A percentile compares a stretch with the other conserved stretches of the same genome.
These are phyloP conservation scores for Astreopora myriophthalma DNA, from an alignment of 64 coral and sea anemone species.

Conservation along the genomic window DNA sequence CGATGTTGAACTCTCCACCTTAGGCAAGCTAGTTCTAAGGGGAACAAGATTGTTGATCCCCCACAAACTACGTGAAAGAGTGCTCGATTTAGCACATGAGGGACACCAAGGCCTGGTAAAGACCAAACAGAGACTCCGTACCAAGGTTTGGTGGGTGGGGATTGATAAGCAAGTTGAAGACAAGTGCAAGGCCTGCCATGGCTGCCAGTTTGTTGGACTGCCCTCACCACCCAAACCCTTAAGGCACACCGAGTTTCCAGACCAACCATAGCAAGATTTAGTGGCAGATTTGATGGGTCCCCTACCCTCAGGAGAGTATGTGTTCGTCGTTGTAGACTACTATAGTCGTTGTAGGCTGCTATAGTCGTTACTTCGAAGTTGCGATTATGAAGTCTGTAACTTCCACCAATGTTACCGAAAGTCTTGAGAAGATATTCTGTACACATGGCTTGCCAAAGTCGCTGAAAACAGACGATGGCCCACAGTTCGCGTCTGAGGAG, in stretches of 20 bases:
- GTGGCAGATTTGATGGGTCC: constrained; percentile 29
- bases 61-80: neutral
- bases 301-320: constrained; percentile 17
- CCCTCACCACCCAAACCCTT: constrained; percentile 57
- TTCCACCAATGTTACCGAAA: constrained; percentile 42
- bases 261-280: constrained; percentile 54
- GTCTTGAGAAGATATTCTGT: constrained; percentile 56
- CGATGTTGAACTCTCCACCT: constrained; percentile 40
- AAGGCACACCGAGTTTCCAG: constrained; percentile 30
- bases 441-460: constrained; percentile 55
- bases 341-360: too few species aligned
- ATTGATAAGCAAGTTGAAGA: constrained; percentile 43
- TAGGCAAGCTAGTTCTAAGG: constrained; percentile 39
- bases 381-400: constrained; percentile 46
- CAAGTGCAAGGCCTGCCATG: constrained; percentile 43
- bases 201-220: constrained; percentile 54
- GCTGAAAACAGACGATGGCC: constrained; percentile 58
- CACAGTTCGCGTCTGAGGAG: constrained; percentile 56
- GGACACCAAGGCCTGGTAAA: constrained; percentile 55
- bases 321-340: constrained; percentile 39
- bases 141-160: constrained; percentile 60
- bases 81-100: constrained; percentile 20
- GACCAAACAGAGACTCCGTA: constrained; percentile 53
- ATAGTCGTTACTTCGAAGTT: constrained; percentile 45
- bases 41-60: constrained; percentile 42